Evolutionary conservation across 2,113 vertebrate species (phyloP), one percentile per base, ranked within the genome.

Genomic region (Apodemus sylvaticus): DNA sequence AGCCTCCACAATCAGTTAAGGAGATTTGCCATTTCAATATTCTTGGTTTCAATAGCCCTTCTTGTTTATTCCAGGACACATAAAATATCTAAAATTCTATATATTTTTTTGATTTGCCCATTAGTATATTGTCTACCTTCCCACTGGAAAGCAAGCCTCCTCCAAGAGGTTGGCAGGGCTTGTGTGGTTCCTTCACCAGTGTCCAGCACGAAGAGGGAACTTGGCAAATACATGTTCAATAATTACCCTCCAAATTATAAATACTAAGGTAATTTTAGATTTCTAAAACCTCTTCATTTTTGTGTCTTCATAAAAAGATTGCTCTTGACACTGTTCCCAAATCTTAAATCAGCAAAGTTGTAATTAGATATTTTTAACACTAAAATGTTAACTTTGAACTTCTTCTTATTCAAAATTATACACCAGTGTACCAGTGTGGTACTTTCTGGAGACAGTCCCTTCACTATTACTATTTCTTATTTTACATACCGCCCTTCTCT

Each of bases 271-370:
- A 79, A 91, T 86, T 94, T 78, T 11, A 14, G 86, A 76, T 88
- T 83, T 87, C 66, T 96, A 90, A 68, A 85, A 93, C 22, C 14
- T 89, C 76, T 92, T 66, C 60, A 55, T 81, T 83, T 81, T 97
- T 91, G 8, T 60, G 10, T 92, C 77, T 88, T 93, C 48, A 79
- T 11, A 93, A 87, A 90, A 94, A 96, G 89, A 86, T 60, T 51
- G 14, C 31, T 42, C n/a, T 95, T 93, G 81, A 58, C 24, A 92
- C 86, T 92, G 39, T 70, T 85, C 39, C n/a, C 36, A 22, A 68
- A 89, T 86, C 42, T 96, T 73, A 74, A 89, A 68, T 82, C 93
- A 68, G 19, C 81, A 17, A 89, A 48, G 4, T 19, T 73, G 16
- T 77, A 90, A 85, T 81, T 88, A 78, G 73, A 86, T 17, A 74